phyloP scores from a whole-genome alignment of 2,797 vertebrate genomes.

The Sorex maritimensis region DNA sequence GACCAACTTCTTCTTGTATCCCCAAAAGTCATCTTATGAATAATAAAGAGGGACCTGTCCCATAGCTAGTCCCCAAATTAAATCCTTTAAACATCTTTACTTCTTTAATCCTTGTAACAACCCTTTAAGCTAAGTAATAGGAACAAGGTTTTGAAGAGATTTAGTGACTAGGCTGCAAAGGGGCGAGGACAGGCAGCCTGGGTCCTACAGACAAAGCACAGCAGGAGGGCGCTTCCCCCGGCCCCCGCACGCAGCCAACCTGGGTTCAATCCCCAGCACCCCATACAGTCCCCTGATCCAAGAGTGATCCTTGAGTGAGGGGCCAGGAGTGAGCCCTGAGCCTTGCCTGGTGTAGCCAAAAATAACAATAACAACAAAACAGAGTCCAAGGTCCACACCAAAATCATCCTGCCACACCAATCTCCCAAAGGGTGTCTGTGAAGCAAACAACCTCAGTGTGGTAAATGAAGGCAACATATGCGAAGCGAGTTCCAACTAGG shows the following conservation, averaged over 20 bases:
- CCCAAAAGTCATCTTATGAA: constrained; percentile 7
- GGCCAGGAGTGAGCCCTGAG: no score
- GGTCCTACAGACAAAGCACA: not conserved
- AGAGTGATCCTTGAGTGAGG: no score
- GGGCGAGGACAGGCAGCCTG: no score
- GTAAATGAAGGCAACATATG: not conserved
- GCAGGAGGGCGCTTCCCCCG: no score
- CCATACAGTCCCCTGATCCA: no score
- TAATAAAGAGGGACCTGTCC: not conserved
- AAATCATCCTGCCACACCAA: not conserved
- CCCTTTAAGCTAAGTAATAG: constrained; percentile 13
- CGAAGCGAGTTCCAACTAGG: not conserved
- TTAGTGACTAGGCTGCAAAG: not conserved
- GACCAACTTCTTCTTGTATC: not conserved
- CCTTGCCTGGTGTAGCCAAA: no score
- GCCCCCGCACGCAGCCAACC: no score
- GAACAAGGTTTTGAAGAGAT: not conserved
- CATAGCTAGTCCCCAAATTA: not conserved
- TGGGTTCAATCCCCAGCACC: no score
- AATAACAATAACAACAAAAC: no score
- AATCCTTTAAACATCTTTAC: not conserved
- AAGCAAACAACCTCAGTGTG: not conserved
- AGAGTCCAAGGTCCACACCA: not conserved
- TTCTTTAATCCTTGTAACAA: constrained; percentile 18
- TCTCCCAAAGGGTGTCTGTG: not conserved